Percentiles rank a stretch among this genome's conserved stretches.
Evolutionary conservation across 53 echinoderm and acorn worm species (phyloP).

Genomic region (Paelopatides confundens): DNA sequence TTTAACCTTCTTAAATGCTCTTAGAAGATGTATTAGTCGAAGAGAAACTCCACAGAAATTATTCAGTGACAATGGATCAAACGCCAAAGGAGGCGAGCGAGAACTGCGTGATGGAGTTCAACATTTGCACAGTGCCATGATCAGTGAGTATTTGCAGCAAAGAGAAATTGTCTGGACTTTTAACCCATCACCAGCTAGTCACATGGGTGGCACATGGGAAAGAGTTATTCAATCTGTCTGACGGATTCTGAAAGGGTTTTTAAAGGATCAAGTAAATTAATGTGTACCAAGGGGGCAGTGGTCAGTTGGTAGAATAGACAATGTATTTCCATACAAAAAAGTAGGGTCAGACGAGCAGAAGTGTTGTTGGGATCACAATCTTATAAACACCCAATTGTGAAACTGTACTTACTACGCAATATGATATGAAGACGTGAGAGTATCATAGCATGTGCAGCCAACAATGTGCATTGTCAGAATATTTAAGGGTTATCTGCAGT

Average conservation of each 20-base stretch:
- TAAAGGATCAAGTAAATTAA: constrained; percentile 57
- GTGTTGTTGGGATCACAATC: constrained; percentile 16
- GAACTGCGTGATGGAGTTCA: constrained; percentile 22
- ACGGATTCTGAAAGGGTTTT: constrained; percentile 52
- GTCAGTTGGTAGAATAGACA: constrained; percentile 48
- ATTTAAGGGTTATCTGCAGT: no score
- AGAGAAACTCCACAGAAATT: constrained; percentile 44
- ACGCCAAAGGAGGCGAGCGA: constrained; percentile 32
- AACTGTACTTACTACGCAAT: constrained; percentile 41
- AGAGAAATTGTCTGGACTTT: constrained; percentile 65
- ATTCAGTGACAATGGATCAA: constrained; percentile 51
- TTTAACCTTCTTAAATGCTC: constrained; percentile 51
- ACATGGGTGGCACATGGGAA: constrained; percentile 80
- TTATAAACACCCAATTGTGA: constrained; percentile 37
- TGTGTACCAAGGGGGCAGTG: constrained; percentile 59
- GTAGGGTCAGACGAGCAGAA: neutral
- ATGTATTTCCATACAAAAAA: neutral
- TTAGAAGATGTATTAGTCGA: constrained; percentile 46
- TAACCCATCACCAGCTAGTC: constrained; percentile 68
- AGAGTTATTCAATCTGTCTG: constrained; percentile 54
- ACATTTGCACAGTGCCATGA: neutral
- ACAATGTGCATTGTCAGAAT: no score
- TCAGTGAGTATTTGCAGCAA: neutral
- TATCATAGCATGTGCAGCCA: no score
- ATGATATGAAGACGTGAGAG: no score